Conservation (phyloP, 1,140 invertebrate species). For the Drosophila repleta region DNA sequence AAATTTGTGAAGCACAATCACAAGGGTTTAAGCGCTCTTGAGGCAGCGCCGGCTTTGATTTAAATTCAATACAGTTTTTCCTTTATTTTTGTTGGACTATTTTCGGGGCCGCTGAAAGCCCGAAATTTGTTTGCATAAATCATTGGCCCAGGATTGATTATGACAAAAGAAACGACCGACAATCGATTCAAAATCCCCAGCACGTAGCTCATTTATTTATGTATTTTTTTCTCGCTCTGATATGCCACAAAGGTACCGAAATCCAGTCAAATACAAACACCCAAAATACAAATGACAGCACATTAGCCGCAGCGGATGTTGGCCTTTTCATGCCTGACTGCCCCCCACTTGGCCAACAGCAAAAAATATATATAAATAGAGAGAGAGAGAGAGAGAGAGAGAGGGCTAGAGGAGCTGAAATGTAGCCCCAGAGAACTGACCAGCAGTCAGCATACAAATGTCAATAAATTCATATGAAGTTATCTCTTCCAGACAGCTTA, state of each 20-base stretch:
- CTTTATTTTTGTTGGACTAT: slow-evolving; percentile 5
- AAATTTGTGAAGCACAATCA: slow-evolving; percentile 72
- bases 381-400: too few species aligned
- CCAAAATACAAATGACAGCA: slow-evolving; percentile 63
- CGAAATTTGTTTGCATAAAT: slow-evolving; percentile 51
- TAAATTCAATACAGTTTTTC: slow-evolving; percentile 41
- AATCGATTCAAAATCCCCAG: slow-evolving; percentile 33
- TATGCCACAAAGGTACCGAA: slow-evolving; percentile 58
- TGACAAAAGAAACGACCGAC: slow-evolving; percentile 34
- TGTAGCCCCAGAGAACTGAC: slow-evolving; percentile 43
- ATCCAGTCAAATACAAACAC: slow-evolving; percentile 27
- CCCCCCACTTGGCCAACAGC: slow-evolving; percentile 25
- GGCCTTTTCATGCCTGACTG: slow-evolving; percentile 75
- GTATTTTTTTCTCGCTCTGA: slow-evolving; percentile 47
- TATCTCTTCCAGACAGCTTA: slow-evolving; percentile 81
- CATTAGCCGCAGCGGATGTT: slow-evolving; percentile 80
- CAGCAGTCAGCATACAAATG: slow-evolving; percentile 43
- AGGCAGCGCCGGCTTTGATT: slow-evolving; percentile 18
- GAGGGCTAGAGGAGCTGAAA: slow-evolving; percentile 49
- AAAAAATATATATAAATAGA: too few species aligned
- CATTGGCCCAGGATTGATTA: slow-evolving; percentile 48
- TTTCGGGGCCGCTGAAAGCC: slow-evolving; percentile 18
- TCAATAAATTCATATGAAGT: slow-evolving; percentile 82
- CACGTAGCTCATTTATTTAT: slow-evolving; percentile 81
- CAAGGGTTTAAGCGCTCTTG: slow-evolving; percentile 63